Percentiles rank a stretch among this genome's conserved stretches.
phyloP scores from a whole-genome alignment of 1,140 invertebrate genomes.

The Drosophila truncata region DNA sequence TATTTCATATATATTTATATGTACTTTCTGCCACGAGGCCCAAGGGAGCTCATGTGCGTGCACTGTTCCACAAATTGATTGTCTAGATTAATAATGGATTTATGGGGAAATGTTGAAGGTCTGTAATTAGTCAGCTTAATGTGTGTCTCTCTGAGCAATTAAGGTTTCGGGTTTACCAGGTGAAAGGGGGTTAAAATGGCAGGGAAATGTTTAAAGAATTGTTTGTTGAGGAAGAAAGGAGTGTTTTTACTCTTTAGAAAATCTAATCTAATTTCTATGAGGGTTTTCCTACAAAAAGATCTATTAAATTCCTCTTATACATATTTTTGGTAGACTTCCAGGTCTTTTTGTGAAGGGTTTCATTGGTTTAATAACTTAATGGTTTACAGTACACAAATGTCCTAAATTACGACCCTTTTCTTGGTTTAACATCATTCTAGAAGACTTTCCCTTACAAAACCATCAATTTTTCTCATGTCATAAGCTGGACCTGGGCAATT shows the following conservation, averaged over 20 bases:
- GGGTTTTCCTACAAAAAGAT: not conserved
- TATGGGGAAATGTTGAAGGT: not conserved
- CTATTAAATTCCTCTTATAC: not conserved
- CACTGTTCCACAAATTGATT: slow-evolving; percentile 22
- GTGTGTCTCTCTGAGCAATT: not conserved
- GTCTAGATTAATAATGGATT: slow-evolving; percentile 32
- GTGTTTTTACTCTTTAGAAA: not conserved
- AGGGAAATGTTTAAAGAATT: not conserved
- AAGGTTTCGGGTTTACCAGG: not conserved
- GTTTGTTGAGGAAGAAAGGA: not conserved
- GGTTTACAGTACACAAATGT: not conserved
- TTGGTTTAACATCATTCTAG: not conserved
- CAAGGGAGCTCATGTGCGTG: slow-evolving; percentile 13
- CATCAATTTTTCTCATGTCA: slow-evolving; percentile 15
- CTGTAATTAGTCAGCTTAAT: slow-evolving; percentile 23
- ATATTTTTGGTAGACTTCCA: not conserved
- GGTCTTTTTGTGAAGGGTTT: not conserved
- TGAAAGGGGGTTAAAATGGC: not conserved
- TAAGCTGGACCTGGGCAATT: slow-evolving; percentile 24
- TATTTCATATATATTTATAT: not conserved
- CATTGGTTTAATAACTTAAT: not conserved
- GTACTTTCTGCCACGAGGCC: not conserved
- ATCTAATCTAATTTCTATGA: not conserved
- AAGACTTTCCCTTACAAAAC: not conserved
- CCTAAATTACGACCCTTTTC: not conserved